Percentiles rank a stretch among this genome's conserved stretches.
These are phyloP conservation scores for Onychorhynchus coronatus DNA, from an alignment of 2,113 vertebrate species.

Conservation along the genomic window DNA sequence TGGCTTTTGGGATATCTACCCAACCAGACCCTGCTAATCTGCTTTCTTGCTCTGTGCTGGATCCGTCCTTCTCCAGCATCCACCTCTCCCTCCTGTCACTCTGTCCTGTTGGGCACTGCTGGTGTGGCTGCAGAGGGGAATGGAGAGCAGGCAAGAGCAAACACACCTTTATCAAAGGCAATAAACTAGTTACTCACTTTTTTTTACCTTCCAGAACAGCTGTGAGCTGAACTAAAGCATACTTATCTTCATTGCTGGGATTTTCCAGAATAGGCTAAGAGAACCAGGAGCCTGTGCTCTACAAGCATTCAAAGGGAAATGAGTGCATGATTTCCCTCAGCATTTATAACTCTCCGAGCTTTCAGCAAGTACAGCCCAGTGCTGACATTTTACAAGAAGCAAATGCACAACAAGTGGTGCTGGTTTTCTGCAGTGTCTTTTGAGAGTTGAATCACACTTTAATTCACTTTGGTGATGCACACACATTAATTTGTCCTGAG, in stretches of 20 bases:
- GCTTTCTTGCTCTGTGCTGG: background rate
- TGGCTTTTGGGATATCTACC: background rate
- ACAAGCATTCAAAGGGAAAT: background rate
- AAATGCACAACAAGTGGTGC: background rate
- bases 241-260: background rate
- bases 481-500: background rate
- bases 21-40: background rate
- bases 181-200: background rate
- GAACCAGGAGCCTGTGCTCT: background rate
- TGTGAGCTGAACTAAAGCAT: background rate
- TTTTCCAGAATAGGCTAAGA: background rate
- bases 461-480: background rate
- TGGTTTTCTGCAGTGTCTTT: background rate
- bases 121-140: background rate
- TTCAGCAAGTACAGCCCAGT: background rate
- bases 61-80: background rate
- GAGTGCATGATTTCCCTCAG: background rate
- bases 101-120: background rate
- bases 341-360: background rate
- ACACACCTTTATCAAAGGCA: background rate
- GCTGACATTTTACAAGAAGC: background rate
- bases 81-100: background rate
- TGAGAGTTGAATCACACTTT: background rate
- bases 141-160: background rate
- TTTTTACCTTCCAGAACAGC: background rate